A percentile compares a stretch with the other conserved stretches of the same genome.
Conservation (phyloP, 2,113 vertebrate species). For the Protobothrops flavoviridis region DNA sequence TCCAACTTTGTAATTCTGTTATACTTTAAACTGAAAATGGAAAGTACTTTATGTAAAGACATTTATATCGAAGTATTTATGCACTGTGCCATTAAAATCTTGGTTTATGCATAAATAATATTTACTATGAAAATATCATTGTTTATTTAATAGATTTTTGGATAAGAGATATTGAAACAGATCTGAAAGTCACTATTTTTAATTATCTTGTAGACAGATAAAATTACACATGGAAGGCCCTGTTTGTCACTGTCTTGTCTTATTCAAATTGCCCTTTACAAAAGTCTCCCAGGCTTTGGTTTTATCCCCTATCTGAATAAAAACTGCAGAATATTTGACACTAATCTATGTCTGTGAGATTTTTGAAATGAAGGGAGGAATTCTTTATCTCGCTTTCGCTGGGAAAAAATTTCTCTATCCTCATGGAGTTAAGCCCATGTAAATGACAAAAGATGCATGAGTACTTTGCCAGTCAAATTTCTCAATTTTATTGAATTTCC, state of each 20-base stretch:
- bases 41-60: neutral
- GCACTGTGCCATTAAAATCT: neutral
- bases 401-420: rapidly evolving
- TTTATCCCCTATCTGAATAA: neutral
- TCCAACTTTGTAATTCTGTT: neutral
- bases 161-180: neutral
- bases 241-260: neutral
- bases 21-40: slow-evolving; percentile 14
- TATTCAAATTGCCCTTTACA: neutral
- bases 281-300: slow-evolving; percentile 4
- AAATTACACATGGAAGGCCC: neutral
- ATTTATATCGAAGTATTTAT: neutral
- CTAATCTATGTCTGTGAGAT: neutral
- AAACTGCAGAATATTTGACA: neutral
- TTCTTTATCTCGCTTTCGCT: neutral
- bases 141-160: neutral
- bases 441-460: neutral
- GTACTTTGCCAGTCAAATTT: neutral
- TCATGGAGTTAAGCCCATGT: neutral
- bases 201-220: neutral
- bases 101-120: slow-evolving; percentile 2
- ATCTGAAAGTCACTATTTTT: neutral
- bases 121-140: neutral
- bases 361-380: neutral
- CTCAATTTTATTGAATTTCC: neutral